Evolutionary conservation across 1,140 invertebrate genomes (phyloP).

Genomic region (Orchesella cincta): DNA sequence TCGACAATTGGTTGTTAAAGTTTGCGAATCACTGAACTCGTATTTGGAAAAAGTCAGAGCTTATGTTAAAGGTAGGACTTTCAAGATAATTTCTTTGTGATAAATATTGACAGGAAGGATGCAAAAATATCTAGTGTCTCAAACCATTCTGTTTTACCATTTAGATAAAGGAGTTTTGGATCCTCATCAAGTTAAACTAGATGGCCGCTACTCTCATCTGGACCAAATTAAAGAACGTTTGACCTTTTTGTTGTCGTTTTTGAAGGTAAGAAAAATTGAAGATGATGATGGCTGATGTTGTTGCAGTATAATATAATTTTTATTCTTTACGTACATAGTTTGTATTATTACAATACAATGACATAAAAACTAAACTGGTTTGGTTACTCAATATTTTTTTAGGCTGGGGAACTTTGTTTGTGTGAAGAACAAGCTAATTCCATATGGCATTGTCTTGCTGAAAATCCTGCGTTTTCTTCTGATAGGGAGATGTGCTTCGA

Average conservation of each 20-base stretch:
- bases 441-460: slow-evolving; percentile 95
- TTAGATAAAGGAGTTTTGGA: slow-evolving; percentile 74
- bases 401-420: slow-evolving; percentile 91
- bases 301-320: not conserved
- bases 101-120: too few relatives aligned
- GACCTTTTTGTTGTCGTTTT: slow-evolving; percentile 86
- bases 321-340: not conserved
- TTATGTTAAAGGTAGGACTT: slow-evolving; percentile 64
- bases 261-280: slow-evolving; percentile 63
- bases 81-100: too few relatives aligned
- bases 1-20: slow-evolving; percentile 88
- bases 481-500: slow-evolving; percentile 97
- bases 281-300: not conserved
- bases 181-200: slow-evolving; percentile 77
- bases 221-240: slow-evolving; percentile 91
- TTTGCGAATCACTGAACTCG: slow-evolving; percentile 86
- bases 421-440: slow-evolving; percentile 95
- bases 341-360: not conserved
- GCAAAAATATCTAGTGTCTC: too few relatives aligned
- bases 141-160: slow-evolving; percentile 31
- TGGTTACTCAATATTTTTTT: slow-evolving; percentile 52
- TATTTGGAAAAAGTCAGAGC: slow-evolving; percentile 86
- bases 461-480: slow-evolving; percentile 84
- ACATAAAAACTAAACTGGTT: not conserved
- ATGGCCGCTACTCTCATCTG: slow-evolving; percentile 87